phyloP scores from a whole-genome alignment of 1,140 invertebrate genomes.

The Anadara kagoshimensis region DNA sequence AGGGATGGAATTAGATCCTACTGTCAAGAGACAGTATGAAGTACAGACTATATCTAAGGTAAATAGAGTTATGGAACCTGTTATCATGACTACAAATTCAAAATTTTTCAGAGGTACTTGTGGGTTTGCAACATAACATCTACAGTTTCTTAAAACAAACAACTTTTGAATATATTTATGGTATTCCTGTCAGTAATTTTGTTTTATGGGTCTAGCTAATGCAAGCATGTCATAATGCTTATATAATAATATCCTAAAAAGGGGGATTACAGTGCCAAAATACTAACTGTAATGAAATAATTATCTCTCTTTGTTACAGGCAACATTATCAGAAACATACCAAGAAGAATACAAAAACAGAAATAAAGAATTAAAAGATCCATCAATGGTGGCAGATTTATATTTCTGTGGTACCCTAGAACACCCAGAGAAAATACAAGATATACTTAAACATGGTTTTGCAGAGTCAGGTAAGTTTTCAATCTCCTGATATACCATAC shows the following conservation, averaged over 20 bases:
- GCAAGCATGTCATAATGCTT: too few species aligned
- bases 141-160: background rate
- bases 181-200: too few species aligned
- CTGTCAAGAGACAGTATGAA: constrained; percentile 46
- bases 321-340: constrained; percentile 44
- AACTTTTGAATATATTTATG: too few species aligned
- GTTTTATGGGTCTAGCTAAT: too few species aligned
- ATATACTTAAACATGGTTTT: constrained; percentile 65
- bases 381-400: constrained; percentile 57
- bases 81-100: background rate
- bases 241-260: too few species aligned
- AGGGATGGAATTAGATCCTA: constrained; percentile 54
- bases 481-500: too few species aligned
- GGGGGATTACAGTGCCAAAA: too few species aligned
- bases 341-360: constrained; percentile 50
- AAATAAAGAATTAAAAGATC: constrained; percentile 46
- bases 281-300: too few species aligned
- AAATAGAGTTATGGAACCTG: background rate
- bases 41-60: constrained; percentile 63
- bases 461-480: constrained; percentile 54
- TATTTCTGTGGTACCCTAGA: constrained; percentile 67
- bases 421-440: constrained; percentile 55
- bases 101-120: background rate
- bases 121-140: background rate
- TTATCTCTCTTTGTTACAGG: constrained; percentile 39